Percentiles rank a stretch among this genome's conserved stretches.
Conservation (phyloP, 2,888 invertebrate genomes). For the Caenorhabditis sp. region DNA sequence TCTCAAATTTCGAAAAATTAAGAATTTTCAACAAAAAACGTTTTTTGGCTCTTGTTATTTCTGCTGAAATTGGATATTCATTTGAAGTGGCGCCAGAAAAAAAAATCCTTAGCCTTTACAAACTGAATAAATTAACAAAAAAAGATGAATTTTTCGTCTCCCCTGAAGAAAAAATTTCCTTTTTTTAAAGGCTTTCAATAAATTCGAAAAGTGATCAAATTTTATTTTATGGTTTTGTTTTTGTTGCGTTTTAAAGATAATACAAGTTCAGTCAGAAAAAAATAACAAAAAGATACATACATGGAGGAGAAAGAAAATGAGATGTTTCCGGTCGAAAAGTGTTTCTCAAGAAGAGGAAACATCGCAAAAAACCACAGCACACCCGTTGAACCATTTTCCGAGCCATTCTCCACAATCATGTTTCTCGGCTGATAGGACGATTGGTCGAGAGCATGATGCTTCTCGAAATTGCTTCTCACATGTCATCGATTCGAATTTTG, state of each 20-base stretch:
- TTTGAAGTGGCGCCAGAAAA: no score
- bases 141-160: no score
- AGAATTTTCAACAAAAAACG: no score
- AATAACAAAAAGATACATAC: background rate
- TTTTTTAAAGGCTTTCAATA: no score
- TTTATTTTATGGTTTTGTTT: background rate
- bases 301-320: background rate
- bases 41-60: no score
- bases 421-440: slow-evolving; percentile 46
- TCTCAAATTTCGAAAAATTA: no score
- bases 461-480: slow-evolving; percentile 24
- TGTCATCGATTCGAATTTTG: slow-evolving; percentile 10
- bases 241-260: background rate
- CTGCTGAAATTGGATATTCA: no score
- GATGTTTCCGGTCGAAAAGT: background rate
- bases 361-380: slow-evolving; percentile 64
- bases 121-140: no score
- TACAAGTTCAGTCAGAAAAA: background rate
- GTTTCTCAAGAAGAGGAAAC: background rate
- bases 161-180: no score
- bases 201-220: background rate
- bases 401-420: slow-evolving; percentile 52
- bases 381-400: slow-evolving; percentile 50
- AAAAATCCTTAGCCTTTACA: no score
- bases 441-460: slow-evolving; percentile 37